Base-by-base conservation (phyloP, 2,888 invertebrate species). In the Zootermopsis nevadensis region DNA sequence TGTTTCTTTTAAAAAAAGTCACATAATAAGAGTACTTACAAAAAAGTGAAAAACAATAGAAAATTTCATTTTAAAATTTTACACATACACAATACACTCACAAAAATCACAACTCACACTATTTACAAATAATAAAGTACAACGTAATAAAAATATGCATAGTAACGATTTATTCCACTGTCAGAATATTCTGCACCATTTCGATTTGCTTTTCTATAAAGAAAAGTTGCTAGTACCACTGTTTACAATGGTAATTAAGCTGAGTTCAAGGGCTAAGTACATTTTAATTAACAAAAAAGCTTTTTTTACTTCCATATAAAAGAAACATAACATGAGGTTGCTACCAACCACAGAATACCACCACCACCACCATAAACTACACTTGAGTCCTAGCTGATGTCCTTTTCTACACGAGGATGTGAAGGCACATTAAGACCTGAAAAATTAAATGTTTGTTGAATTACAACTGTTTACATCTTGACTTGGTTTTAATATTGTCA, bases 31-130 rank as follows among this genome's bases (percentile, higher is more conserved):
- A 82, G 33, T 77, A 82, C 77, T 82, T 83, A 83, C 83, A 83
- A 83, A 83, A 60, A 83, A 60, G 80, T 83, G 80, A 81, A 83
- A 83, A 83, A 83, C 80, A 83, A 80, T 83, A 83, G 72, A 83
- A 83, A 83, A 83, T 42, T 74, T 77, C 33, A 10, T 60, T 67
- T 74, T 38, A 74, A 80, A 69, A 55, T 74, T 79, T 33, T 66
- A 81, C 77, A 83, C 74, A 42, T 66, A 80, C 66, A 77, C 66
- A 81, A 69, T 60, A 66, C 81, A 77, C 67, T 42, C 83, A 80
- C 74, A 80, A 80, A 82, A 74, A 80, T 80, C 80, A 30, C 80
- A 76, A 77, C 53, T 67, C 60, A 69, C 74, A 74, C 48, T 82
- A 76, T 76, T 76, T 83, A 83, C 83, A 83, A 81, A 83, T 80